A percentile compares a stretch with the other conserved stretches of the same genome.
Evolutionary conservation across 92 coral and sea anemone species (phyloP).

Genomic region (Paramuricea clavata): DNA sequence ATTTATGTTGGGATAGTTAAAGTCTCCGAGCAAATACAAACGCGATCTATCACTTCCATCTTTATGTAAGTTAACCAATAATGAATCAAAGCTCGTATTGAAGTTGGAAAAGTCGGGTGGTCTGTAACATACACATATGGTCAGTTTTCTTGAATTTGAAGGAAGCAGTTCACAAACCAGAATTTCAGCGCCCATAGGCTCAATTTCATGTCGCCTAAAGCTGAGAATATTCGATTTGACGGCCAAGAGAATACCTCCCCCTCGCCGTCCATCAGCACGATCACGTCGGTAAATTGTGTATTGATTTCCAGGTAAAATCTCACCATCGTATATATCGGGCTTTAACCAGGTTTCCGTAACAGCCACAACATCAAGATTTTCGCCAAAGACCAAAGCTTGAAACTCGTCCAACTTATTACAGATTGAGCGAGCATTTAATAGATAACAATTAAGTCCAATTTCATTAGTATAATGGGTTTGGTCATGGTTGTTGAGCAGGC

Average conservation of each 20-base stretch:
- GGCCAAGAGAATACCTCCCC: background rate
- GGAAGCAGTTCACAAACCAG: slow-evolving; percentile 1
- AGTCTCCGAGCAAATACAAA: too few relatives aligned
- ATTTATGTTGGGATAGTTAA: too few relatives aligned
- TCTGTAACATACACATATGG: slow-evolving; percentile 6
- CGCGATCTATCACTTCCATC: too few relatives aligned
- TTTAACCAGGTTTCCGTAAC: too few relatives aligned
- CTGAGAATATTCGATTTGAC: too few relatives aligned
- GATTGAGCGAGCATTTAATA: background rate
- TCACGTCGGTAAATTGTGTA: background rate
- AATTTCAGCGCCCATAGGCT: background rate
- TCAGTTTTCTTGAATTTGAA: background rate
- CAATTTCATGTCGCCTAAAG: background rate
- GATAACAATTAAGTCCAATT: too few relatives aligned
- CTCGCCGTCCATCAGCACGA: background rate
- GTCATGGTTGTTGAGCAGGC: too few relatives aligned
- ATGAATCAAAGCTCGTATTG: background rate
- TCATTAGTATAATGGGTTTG: too few relatives aligned
- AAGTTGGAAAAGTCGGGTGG: slow-evolving; percentile 2
- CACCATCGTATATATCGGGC: too few relatives aligned
- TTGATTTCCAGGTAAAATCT: background rate
- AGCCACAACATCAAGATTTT: slow-evolving; percentile 28
- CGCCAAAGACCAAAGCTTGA: slow-evolving; percentile 41
- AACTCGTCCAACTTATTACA: slow-evolving; percentile 11
- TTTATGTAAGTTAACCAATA: too few relatives aligned